These are phyloP conservation scores for Argopecten irradians DNA, from an alignment of 1,140 invertebrate genomes.

Conservation along the genomic window DNA sequence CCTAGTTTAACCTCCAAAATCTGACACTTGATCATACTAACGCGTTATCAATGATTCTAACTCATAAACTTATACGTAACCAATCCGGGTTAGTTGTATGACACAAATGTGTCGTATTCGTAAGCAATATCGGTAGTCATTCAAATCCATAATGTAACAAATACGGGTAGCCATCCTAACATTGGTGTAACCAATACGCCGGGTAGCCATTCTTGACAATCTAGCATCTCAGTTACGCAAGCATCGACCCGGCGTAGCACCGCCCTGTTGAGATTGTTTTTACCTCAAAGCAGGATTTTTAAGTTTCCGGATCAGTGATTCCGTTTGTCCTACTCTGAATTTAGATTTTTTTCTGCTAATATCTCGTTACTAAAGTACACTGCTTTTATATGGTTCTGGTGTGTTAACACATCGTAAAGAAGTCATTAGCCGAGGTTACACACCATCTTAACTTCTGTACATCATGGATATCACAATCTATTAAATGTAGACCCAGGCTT, in stretches of 20 bases:
- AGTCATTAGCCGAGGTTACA: background rate
- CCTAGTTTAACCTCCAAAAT: background rate
- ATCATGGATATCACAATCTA: too few relatives aligned
- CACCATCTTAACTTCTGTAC: too few relatives aligned
- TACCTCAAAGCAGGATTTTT: background rate
- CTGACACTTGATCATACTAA: background rate
- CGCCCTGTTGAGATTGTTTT: background rate
- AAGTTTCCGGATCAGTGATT: background rate
- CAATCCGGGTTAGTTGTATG: too few relatives aligned
- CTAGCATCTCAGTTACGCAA: background rate
- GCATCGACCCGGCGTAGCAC: background rate
- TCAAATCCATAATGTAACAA: too few relatives aligned
- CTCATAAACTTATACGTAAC: background rate
- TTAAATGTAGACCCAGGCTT: too few relatives aligned
- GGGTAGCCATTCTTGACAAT: background rate
- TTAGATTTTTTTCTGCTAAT: background rate
- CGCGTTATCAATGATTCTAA: constrained; percentile 14
- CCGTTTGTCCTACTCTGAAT: background rate
- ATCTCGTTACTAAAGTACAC: constrained; percentile 7
- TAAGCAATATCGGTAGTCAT: too few relatives aligned
- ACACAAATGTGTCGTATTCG: too few relatives aligned
- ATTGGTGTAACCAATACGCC: constrained; percentile 7
- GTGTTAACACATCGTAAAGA: background rate
- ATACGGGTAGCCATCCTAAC: too few relatives aligned
- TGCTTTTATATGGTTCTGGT: background rate